phyloP scores from a whole-genome alignment of 2,888 invertebrate genomes.

The Aleiodes testaceus region DNA sequence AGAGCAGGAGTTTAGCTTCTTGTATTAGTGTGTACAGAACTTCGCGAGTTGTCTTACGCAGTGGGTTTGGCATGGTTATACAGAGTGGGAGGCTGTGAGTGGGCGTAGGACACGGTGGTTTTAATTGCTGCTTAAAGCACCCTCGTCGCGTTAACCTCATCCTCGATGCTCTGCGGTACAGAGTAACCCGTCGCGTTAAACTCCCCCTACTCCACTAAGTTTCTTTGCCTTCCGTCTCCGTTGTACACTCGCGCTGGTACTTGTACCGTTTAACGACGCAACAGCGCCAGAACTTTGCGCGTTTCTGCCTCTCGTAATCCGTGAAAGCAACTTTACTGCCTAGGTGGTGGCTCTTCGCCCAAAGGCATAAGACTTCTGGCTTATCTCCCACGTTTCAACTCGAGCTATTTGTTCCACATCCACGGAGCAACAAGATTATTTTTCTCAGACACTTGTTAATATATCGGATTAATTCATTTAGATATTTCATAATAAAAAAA shows the following conservation, averaged over 20 bases:
- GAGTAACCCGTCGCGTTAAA: slow-evolving; percentile 36
- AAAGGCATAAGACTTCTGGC: slow-evolving; percentile 23
- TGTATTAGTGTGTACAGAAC: slow-evolving; percentile 40
- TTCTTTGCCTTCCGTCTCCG: slow-evolving; percentile 18
- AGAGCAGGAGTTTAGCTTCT: slow-evolving; percentile 22
- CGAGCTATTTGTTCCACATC: too few species aligned
- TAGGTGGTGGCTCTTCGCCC: slow-evolving; percentile 61
- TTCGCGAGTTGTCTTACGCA: slow-evolving; percentile 52
- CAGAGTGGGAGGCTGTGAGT: slow-evolving; percentile 38
- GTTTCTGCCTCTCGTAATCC: slow-evolving; percentile 59
- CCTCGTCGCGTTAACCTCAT: slow-evolving; percentile 57
- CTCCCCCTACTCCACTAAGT: slow-evolving; percentile 6
- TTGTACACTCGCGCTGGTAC: slow-evolving; percentile 35
- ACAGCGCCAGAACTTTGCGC: slow-evolving; percentile 54
- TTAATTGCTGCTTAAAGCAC: slow-evolving; percentile 66
- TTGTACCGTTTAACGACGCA: slow-evolving; percentile 50
- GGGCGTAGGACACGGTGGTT: slow-evolving; percentile 54
- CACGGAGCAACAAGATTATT: too few species aligned
- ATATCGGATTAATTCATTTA: neutral
- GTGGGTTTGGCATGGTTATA: slow-evolving; percentile 23
- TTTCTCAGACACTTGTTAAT: slow-evolving; percentile 2
- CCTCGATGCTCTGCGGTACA: slow-evolving; percentile 37
- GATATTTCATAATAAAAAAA: neutral
- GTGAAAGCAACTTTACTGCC: slow-evolving; percentile 64
- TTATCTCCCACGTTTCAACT: slow-evolving; percentile 29